Evolutionary conservation across 1,140 invertebrate genomes (phyloP).

Genomic region (Goniozus legneri): DNA sequence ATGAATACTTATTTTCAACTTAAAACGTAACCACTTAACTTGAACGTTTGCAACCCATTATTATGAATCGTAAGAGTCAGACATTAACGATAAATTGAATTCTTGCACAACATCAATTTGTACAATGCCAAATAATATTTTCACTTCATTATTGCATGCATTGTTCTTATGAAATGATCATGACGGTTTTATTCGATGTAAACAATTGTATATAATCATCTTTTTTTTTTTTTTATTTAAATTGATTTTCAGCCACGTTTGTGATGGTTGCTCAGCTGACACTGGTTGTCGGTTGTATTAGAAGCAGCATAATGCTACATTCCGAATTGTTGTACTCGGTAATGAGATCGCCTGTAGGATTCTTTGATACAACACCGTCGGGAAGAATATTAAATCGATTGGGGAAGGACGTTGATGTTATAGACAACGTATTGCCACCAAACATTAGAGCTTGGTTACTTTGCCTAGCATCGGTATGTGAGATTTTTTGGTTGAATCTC

Average conservation of each 20-base stretch:
- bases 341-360: conserved; percentile 56
- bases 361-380: conserved; percentile 62
- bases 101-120: too few relatives aligned
- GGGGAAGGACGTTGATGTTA: conserved; percentile 56
- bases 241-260: conserved; percentile 48
- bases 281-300: conserved; percentile 44
- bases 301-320: conserved; percentile 45
- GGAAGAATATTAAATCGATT: conserved; percentile 63
- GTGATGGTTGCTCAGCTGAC: conserved; percentile 42
- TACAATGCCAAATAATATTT: too few relatives aligned
- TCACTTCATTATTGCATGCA: too few relatives aligned
- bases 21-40: too few relatives aligned
- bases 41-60: too few relatives aligned
- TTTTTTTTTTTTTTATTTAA: conserved; percentile 14
- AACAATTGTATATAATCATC: too few relatives aligned
- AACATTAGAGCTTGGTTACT: conserved; percentile 51
- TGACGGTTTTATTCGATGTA: too few relatives aligned
- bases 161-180: too few relatives aligned
- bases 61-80: too few relatives aligned
- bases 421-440: conserved; percentile 53
- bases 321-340: conserved; percentile 45
- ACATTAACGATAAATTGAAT: too few relatives aligned
- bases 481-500: conserved; percentile 30
- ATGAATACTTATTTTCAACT: too few relatives aligned
- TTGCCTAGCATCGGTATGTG: conserved; percentile 66